Base-by-base conservation (phyloP, 2,797 vertebrate species). In the Pseudochromis fuscus region DNA sequence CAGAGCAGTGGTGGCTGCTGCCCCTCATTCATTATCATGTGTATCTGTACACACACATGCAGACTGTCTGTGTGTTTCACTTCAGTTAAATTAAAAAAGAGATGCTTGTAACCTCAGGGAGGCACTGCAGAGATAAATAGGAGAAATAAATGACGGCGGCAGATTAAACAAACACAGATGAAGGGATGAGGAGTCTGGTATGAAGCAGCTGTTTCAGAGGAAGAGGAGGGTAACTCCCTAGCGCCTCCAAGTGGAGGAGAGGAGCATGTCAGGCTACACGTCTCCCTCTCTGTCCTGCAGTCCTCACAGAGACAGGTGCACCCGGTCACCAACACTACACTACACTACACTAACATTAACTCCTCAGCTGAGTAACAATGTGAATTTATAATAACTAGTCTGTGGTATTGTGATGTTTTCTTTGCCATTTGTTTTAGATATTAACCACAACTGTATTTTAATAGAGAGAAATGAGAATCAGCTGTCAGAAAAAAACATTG, bases 221-320 rank as follows among this genome's bases (percentile, higher is more conserved):
- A 58, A n/a, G 55, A 52, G 44, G 42, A 79, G 49, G 62, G 72
- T 19, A 63, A 85, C 88, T 79, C 60, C 50, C 13, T 76, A 82
- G 67, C 31, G 44, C 86, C 89, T 83, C 90, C 81, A 46, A 79
- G 89, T 93, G 92, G 89, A 49, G 33, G 50, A 53, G 3, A 65
- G 5, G 10, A 50, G 71, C 33, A 91, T 52, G 64, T 23, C 49
- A 1, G 11, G 11, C 23, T 21, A 3, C 8, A 13, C 25, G 18
- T n/a, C 5, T 8, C 13, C 3, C n/a, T n/a, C 0, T 27, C 21
- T 7, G 25, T 42, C 40, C 18, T 28, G 8, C 15, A 25, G n/a
- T n/a, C 27, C 25, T 28, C 18, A 30, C 0, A 23, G 19, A 53
- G 37, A 57, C 62, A 70, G 66, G 67, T 72, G 62, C 49, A 65